Percentiles rank a stretch among this genome's conserved stretches.
Evolutionary conservation across 1,140 invertebrate genomes (phyloP).

Genomic region (Ceratosolen fusciceps): DNA sequence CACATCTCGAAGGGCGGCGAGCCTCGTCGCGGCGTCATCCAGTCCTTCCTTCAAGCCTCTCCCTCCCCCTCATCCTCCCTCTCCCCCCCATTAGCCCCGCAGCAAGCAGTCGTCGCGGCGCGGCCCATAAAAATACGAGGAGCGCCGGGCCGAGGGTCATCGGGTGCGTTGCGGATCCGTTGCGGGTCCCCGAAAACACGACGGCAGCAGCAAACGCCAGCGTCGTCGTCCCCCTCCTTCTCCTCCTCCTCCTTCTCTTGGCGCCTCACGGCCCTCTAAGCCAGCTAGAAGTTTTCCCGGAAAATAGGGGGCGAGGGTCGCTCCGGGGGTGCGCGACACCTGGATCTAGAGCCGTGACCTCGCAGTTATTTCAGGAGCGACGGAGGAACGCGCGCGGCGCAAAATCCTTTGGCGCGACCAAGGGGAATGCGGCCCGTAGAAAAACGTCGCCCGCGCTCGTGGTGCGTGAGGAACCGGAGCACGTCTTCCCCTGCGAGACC

Average conservation of each 20-base stretch:
- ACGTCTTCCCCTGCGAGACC: slow-evolving; percentile 32
- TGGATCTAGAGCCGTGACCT: background rate
- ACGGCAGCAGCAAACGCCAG: background rate
- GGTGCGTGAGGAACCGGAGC: background rate
- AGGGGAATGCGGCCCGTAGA: slow-evolving; percentile 62
- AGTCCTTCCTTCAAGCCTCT: too few species aligned
- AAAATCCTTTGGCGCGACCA: slow-evolving; percentile 57
- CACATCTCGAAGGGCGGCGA: too few species aligned
- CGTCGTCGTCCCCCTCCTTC: background rate
- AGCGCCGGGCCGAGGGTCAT: too few species aligned
- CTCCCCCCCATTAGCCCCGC: too few species aligned
- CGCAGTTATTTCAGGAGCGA: slow-evolving; percentile 45
- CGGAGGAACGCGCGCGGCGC: slow-evolving; percentile 52
- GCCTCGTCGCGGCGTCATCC: too few species aligned
- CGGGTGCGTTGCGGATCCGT: too few species aligned
- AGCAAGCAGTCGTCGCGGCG: too few species aligned
- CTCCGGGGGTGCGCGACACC: background rate
- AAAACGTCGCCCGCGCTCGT: slow-evolving; percentile 52
- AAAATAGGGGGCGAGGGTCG: background rate
- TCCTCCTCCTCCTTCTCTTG: background rate
- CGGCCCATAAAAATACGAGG: too few species aligned
- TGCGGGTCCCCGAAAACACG: background rate
- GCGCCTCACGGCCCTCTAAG: too few species aligned
- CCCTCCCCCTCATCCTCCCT: too few species aligned
- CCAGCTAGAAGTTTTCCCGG: too few species aligned